Base-by-base conservation (phyloP, 2,797 vertebrate genomes). In the Otolemur crassicaudatus region DNA sequence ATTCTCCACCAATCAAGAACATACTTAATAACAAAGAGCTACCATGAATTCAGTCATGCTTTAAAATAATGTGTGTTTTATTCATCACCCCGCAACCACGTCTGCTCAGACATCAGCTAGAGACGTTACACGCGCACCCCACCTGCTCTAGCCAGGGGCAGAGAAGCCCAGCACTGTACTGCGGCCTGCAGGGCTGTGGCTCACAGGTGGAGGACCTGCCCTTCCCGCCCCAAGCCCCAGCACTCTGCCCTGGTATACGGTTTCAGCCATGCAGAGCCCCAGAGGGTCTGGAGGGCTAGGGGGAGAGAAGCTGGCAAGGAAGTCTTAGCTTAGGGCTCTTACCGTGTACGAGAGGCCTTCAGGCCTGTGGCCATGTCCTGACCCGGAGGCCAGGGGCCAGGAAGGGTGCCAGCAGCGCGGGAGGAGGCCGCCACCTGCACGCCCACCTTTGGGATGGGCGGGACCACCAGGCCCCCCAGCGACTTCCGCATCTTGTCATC, bases 401-500 rank as follows among this genome's bases (percentile, higher is more conserved):
- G 49, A 23, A 88, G n/a, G 69, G 60, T 73, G 29, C 63, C 27
- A 9, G 85, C 43, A 17, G 23, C 0, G 0, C 81, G 6, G 25
- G 87, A 83, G 25, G 67, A 11, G 53, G 92, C 25, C 23, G 16
- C 83, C 3, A 20, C 0, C 0, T 72, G 12, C 17, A 4, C 76
- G 0, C 11, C 65, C 0, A 92, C 79, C 85, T 97, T 98, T 0
- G n/a, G 25, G 34, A 98, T 97, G 22, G 96, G 95, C 0, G 97
- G 98, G 69, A 98, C 95, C 96, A 98, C 56, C 5, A 88, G 1
- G 0, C 3, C 56, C 10, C 96, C 75, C 40, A 96, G 79, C 0
- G 95, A 94, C 69, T 79, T 97, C 73, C 46, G 95, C 77, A 97
- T 95, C 70, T 97, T 95, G 80, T 97, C 95, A 0, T 88, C 92